Conservation (phyloP, 2,888 invertebrate species). For the Calameuta pallipes region DNA sequence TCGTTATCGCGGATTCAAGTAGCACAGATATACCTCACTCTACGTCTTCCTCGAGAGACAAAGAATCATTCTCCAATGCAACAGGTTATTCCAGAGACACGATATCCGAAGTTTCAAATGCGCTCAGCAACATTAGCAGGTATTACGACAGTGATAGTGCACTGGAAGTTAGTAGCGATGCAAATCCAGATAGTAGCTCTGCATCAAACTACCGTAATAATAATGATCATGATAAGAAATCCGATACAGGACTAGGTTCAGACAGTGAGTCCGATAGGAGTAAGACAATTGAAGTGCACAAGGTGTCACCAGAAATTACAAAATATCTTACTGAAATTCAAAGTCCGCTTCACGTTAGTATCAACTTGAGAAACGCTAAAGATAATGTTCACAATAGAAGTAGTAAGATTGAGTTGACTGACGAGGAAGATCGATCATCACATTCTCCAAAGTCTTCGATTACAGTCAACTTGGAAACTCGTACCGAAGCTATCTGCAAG, state of each 20-base stretch:
- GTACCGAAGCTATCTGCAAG: background rate
- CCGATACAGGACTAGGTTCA: background rate
- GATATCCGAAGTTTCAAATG: conserved; percentile 17
- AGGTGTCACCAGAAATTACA: background rate
- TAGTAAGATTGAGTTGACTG: background rate
- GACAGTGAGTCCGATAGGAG: background rate
- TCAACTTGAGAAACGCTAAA: background rate
- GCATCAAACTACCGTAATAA: background rate
- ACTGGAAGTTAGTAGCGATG: conserved; percentile 2
- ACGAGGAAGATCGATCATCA: background rate
- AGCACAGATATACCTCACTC: background rate
- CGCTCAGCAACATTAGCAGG: conserved; percentile 18
- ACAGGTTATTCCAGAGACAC: conserved; percentile 12
- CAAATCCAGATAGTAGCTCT: conserved; percentile 3
- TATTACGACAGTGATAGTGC: conserved; percentile 21
- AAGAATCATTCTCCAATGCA: conserved; percentile 18
- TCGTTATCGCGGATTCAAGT: background rate
- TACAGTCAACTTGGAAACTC: background rate
- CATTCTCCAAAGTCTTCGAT: background rate
- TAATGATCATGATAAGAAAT: background rate
- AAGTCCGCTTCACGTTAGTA: background rate
- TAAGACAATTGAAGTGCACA: background rate
- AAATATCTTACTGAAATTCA: background rate
- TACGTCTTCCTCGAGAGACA: conserved; percentile 17
- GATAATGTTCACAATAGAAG: background rate